Conservation (phyloP, 2,888 invertebrate species). For the Thymelicus sylvestris region DNA sequence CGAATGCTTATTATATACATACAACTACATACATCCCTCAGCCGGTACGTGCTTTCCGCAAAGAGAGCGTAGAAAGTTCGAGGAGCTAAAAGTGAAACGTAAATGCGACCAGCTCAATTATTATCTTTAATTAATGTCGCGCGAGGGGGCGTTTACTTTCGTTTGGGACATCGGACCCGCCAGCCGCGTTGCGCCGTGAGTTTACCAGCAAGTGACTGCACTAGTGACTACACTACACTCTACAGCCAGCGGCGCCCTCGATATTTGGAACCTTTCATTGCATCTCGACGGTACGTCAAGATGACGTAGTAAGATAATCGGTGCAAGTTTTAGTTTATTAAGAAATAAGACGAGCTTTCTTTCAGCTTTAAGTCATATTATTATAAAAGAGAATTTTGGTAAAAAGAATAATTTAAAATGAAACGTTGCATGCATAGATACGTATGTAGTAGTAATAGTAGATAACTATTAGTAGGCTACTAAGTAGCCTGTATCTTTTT, state of each 20-base stretch:
- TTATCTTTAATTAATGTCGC: constrained; percentile 46
- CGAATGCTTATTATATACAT: constrained; percentile 1
- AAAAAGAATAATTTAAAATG: not conserved
- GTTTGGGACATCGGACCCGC: constrained; percentile 37
- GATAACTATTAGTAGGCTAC: too few relatives aligned
- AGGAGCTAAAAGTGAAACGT: constrained; percentile 64
- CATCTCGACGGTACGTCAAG: not conserved
- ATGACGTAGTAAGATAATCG: not conserved
- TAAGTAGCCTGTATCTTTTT: too few relatives aligned
- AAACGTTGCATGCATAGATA: too few relatives aligned
- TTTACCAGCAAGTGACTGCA: constrained; percentile 73
- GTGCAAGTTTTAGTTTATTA: not conserved
- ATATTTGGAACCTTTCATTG: constrained; percentile 30
- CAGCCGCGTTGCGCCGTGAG: not conserved
- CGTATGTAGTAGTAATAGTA: too few relatives aligned
- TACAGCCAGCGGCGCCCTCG: constrained; percentile 40
- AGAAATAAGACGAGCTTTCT: not conserved
- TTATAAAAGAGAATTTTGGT: not conserved
- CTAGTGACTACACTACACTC: constrained; percentile 48
- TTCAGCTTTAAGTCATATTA: not conserved
- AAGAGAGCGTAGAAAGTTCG: constrained; percentile 69
- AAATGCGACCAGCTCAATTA: constrained; percentile 42
- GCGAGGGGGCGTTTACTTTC: constrained; percentile 51
- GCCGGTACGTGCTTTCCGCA: constrained; percentile 54
- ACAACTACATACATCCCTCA: not conserved